phyloP scores from a whole-genome alignment of 2,797 vertebrate species.

The Emydoidea blandingii region DNA sequence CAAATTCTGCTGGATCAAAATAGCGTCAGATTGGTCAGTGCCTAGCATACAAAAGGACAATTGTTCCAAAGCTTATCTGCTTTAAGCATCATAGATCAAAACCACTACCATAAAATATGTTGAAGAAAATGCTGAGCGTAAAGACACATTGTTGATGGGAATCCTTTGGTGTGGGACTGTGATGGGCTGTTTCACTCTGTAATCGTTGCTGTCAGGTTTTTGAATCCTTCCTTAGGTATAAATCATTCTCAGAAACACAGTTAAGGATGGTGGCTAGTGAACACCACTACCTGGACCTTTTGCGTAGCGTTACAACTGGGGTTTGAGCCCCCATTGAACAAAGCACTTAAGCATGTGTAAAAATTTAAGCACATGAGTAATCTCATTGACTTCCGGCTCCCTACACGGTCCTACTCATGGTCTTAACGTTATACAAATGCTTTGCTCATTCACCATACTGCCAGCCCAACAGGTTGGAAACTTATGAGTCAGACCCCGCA shows the following conservation, averaged over 20 bases:
- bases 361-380: background rate
- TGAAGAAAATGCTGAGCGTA: background rate
- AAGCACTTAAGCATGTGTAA: background rate
- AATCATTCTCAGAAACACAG: background rate
- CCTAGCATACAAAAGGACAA: background rate
- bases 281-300: background rate
- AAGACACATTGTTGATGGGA: background rate
- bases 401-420: background rate
- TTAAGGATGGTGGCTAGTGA: background rate
- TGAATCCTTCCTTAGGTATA: background rate
- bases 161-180: background rate
- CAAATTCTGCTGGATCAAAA: background rate
- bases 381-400: background rate
- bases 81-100: background rate
- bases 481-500: background rate
- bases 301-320: background rate
- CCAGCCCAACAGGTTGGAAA: background rate
- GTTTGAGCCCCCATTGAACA: background rate
- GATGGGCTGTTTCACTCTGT: background rate
- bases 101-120: background rate
- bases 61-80: background rate
- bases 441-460: background rate
- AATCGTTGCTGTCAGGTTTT: background rate
- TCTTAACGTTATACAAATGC: too few relatives aligned
- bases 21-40: background rate